These are phyloP conservation scores for Leptinotarsa juncta DNA, from an alignment of 2,888 invertebrate genomes.

Conservation along the genomic window DNA sequence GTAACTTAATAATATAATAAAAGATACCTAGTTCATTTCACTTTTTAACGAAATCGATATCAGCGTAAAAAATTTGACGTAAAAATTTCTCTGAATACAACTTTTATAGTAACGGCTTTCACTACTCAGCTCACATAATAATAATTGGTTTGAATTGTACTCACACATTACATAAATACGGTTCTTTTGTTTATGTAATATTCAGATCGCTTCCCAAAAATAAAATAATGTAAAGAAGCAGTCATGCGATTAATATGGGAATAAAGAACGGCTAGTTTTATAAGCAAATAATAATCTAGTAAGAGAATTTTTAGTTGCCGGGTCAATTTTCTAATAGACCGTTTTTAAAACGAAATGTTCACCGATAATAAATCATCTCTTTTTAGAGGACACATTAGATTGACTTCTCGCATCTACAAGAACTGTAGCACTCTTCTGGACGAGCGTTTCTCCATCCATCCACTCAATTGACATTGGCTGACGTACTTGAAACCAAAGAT, in stretches of 20 bases:
- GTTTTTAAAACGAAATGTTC: too few species aligned
- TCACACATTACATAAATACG: neutral
- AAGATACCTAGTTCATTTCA: neutral
- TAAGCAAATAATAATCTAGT: neutral
- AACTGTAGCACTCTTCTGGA: too few species aligned
- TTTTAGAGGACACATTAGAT: too few species aligned
- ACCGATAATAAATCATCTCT: too few species aligned
- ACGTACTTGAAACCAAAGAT: too few species aligned
- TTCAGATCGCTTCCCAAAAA: neutral
- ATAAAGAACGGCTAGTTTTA: neutral
- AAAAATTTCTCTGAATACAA: neutral
- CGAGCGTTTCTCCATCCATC: too few species aligned
- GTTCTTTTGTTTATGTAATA: slow-evolving; percentile 1
- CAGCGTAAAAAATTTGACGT: neutral
- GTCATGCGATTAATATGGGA: neutral
- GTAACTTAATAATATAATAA: too few species aligned
- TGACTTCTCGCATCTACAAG: too few species aligned
- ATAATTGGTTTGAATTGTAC: neutral
- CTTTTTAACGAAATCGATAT: neutral
- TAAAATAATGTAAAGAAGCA: neutral
- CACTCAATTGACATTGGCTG: too few species aligned
- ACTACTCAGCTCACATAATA: neutral
- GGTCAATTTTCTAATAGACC: too few species aligned
- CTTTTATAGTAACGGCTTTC: neutral
- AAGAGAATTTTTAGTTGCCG: too few species aligned